Evolutionary conservation across 1,140 invertebrate species (phyloP).

Genomic region (Bombus sylvicola): DNA sequence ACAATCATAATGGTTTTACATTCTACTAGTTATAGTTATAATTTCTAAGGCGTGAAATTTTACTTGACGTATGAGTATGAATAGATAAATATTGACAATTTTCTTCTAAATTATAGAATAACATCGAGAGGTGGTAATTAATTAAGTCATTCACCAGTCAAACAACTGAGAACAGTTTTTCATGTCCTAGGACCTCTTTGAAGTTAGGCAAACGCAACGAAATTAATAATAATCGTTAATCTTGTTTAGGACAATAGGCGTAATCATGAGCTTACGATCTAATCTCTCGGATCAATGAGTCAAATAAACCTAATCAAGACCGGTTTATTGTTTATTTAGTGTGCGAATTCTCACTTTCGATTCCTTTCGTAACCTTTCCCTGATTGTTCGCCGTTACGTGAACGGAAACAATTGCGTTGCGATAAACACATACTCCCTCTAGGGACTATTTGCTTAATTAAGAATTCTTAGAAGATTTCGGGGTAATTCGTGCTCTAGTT

Average conservation of each 20-base stretch:
- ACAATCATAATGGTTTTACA: too few species aligned
- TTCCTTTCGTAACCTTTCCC: slow-evolving; percentile 54
- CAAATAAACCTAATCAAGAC: slow-evolving; percentile 68
- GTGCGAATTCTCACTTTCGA: slow-evolving; percentile 53
- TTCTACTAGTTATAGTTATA: too few species aligned
- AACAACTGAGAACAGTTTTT: not conserved
- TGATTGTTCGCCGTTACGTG: slow-evolving; percentile 35
- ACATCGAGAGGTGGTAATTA: too few species aligned
- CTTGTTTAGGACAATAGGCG: slow-evolving; percentile 35
- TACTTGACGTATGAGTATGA: too few species aligned
- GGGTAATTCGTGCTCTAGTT: not conserved
- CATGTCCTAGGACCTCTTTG: slow-evolving; percentile 6
- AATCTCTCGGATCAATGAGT: slow-evolving; percentile 71
- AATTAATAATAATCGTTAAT: slow-evolving; percentile 37
- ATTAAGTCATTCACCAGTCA: not conserved
- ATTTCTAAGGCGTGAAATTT: too few species aligned
- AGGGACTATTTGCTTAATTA: slow-evolving; percentile 14
- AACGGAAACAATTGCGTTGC: slow-evolving; percentile 37
- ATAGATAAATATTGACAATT: not conserved
- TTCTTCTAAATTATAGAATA: not conserved
- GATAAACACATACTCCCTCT: slow-evolving; percentile 24
- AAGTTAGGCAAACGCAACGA: not conserved
- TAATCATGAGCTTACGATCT: slow-evolving; percentile 20
- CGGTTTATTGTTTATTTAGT: slow-evolving; percentile 49
- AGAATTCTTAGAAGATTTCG: not conserved